Percentiles rank a stretch among this genome's conserved stretches.
Evolutionary conservation across 2,797 vertebrate species (phyloP).

Genomic region (Melanotaenia maccullochi): DNA sequence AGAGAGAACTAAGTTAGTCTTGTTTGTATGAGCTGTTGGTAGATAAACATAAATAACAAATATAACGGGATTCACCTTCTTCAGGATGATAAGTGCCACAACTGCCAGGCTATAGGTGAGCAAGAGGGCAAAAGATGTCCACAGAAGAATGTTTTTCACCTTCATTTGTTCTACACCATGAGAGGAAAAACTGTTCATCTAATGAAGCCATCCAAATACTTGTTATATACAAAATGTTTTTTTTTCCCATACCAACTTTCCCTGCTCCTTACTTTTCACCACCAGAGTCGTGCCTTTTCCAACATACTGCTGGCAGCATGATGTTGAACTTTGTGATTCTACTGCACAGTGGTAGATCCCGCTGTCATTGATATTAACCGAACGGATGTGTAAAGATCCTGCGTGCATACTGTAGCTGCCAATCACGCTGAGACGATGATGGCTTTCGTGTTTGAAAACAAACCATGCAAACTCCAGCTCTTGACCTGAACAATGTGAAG

Average conservation of each 20-base stretch:
- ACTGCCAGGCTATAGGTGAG: slow-evolving; percentile 66
- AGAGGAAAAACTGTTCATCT: slow-evolving; percentile 26
- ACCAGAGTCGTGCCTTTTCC: slow-evolving; percentile 68
- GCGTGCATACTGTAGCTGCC: slow-evolving; percentile 26
- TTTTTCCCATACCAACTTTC: neutral
- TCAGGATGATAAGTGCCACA: slow-evolving; percentile 64
- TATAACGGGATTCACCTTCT: slow-evolving; percentile 69
- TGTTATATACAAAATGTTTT: neutral
- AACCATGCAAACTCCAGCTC: slow-evolving; percentile 53
- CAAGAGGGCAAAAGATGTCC: slow-evolving; percentile 65
- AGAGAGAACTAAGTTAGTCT: slow-evolving; percentile 9
- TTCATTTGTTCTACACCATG: slow-evolving; percentile 50
- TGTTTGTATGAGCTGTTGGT: neutral
- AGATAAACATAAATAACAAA: neutral
- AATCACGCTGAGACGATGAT: slow-evolving; percentile 1
- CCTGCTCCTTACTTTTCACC: slow-evolving; percentile 76
- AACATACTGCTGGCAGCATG: slow-evolving; percentile 35
- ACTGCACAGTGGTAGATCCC: slow-evolving; percentile 80
- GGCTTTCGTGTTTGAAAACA: slow-evolving; percentile 41
- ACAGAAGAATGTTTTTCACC: slow-evolving; percentile 37
- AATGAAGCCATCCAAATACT: slow-evolving; percentile 8
- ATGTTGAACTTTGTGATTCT: fast-evolving
- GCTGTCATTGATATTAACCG: slow-evolving; percentile 65
- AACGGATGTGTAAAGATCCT: slow-evolving; percentile 53
- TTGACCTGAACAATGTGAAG: fast-evolving